phyloP scores from a whole-genome alignment of 2,888 invertebrate genomes.

The Galeopsomyia nigrocyanea region DNA sequence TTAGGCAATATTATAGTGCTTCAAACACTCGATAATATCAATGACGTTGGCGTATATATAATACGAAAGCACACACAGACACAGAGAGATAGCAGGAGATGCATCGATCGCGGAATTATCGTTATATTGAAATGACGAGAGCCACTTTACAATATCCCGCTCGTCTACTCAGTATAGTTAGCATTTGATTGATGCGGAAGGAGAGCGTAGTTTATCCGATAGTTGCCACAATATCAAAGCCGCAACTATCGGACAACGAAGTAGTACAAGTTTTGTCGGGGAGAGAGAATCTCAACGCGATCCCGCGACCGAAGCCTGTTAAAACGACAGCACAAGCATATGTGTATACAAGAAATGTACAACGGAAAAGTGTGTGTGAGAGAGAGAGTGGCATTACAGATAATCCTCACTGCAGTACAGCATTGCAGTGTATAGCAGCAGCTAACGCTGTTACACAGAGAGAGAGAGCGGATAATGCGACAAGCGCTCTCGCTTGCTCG shows the following conservation, averaged over 20 bases:
- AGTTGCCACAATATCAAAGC: neutral
- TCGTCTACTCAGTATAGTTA: no score
- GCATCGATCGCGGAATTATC: no score
- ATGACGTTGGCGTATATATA: no score
- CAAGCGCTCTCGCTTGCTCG: constrained; percentile 6
- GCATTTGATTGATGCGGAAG: no score
- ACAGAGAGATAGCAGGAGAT: no score
- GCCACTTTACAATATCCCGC: no score
- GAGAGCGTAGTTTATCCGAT: neutral
- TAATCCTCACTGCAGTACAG: constrained; percentile 20
- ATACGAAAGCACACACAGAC: no score
- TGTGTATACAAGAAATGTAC: neutral
- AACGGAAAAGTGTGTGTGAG: neutral
- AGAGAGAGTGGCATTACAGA: constrained; percentile 17
- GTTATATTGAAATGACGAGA: no score
- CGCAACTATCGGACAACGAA: constrained; percentile 1
- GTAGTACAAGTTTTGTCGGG: constrained; percentile 18
- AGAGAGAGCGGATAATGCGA: constrained; percentile 24
- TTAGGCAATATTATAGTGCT: no score
- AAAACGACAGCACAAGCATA: neutral
- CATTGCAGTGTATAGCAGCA: neutral
- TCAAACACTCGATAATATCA: no score
- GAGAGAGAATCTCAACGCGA: neutral
- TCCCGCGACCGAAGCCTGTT: constrained; percentile 7
- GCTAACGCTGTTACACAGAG: constrained; percentile 13